These are phyloP conservation scores for Iphiclides podalirius DNA, from an alignment of 2,888 invertebrate species.

Conservation along the genomic window DNA sequence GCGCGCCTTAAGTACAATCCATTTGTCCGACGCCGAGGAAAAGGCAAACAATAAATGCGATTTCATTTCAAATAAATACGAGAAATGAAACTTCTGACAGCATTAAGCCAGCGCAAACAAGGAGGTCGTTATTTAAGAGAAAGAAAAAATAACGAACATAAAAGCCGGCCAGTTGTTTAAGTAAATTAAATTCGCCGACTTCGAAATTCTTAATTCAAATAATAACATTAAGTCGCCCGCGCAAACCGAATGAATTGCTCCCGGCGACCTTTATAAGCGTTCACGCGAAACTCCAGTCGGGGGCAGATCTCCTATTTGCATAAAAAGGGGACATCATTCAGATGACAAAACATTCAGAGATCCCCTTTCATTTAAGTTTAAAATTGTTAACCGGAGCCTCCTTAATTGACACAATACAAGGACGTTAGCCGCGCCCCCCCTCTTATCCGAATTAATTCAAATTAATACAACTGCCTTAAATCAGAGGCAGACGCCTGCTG, in stretches of 20 bases:
- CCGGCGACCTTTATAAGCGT: slow-evolving; percentile 49
- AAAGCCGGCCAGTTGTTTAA: slow-evolving; percentile 49
- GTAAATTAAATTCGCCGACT: slow-evolving; percentile 56
- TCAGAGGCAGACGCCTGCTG: slow-evolving; percentile 34
- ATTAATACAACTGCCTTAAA: slow-evolving; percentile 48
- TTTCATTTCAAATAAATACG: slow-evolving; percentile 14
- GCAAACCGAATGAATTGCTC: slow-evolving; percentile 55
- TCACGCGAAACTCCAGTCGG: slow-evolving; percentile 49
- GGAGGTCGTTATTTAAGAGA: slow-evolving; percentile 11
- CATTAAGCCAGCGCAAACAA: slow-evolving; percentile 17
- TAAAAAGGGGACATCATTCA: slow-evolving; percentile 69
- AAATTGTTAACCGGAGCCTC: slow-evolving; percentile 59
- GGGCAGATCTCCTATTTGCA: slow-evolving; percentile 63
- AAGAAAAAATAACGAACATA: slow-evolving; percentile 12
- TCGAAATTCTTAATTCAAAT: slow-evolving; percentile 66
- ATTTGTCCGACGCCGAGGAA: slow-evolving; percentile 17
- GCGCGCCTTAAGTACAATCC: slow-evolving; percentile 10
- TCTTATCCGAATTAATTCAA: slow-evolving; percentile 62
- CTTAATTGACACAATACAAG: slow-evolving; percentile 63
- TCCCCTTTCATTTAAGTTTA: slow-evolving; percentile 73
- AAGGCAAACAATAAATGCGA: slow-evolving; percentile 8
- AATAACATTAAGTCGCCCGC: slow-evolving; percentile 57
- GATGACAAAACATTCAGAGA: slow-evolving; percentile 68
- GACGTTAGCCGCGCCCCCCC: slow-evolving; percentile 30
- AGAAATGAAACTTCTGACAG: slow-evolving; percentile 17